Evolutionary conservation across 2,888 invertebrate species (phyloP).

Genomic region (Hirtodrosophila cameraria): DNA sequence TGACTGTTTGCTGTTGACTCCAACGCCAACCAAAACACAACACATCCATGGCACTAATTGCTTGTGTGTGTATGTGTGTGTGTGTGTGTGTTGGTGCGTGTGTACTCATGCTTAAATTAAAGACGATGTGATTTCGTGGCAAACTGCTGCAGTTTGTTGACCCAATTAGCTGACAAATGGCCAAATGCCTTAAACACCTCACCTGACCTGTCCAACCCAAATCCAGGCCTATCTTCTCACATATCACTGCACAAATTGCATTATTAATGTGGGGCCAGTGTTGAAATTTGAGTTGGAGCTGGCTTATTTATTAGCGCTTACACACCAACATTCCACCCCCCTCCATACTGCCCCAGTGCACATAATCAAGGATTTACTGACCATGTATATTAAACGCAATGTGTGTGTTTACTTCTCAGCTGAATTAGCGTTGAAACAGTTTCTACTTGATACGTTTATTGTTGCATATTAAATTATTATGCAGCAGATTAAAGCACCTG

Average conservation of each 20-base stretch:
- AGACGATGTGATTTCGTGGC: constrained; percentile 43
- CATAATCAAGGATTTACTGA: constrained; percentile 29
- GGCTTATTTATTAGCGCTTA: constrained; percentile 38
- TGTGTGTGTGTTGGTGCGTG: constrained; percentile 12
- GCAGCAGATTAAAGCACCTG: constrained; percentile 35
- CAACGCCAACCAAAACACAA: not conserved
- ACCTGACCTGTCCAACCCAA: constrained; percentile 6
- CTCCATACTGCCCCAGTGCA: not conserved
- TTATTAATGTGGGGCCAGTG: constrained; percentile 52
- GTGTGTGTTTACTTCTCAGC: not conserved
- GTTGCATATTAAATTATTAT: not conserved
- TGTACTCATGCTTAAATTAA: constrained; percentile 52
- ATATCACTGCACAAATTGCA: constrained; percentile 61
- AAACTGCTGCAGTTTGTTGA: constrained; percentile 54
- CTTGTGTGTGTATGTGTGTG: constrained; percentile 13
- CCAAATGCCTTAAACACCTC: constrained; percentile 44
- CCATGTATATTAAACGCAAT: not conserved
- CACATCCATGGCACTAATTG: constrained; percentile 49
- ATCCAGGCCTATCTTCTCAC: constrained; percentile 26
- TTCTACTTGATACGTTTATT: too few relatives aligned
- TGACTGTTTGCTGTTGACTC: constrained; percentile 27
- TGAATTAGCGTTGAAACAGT: not conserved
- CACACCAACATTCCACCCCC: not conserved
- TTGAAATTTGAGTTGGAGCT: constrained; percentile 37
- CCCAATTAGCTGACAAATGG: constrained; percentile 63